phyloP scores from a whole-genome alignment of 2,113 vertebrate species.

The Pseudolaguvia tuberculata region DNA sequence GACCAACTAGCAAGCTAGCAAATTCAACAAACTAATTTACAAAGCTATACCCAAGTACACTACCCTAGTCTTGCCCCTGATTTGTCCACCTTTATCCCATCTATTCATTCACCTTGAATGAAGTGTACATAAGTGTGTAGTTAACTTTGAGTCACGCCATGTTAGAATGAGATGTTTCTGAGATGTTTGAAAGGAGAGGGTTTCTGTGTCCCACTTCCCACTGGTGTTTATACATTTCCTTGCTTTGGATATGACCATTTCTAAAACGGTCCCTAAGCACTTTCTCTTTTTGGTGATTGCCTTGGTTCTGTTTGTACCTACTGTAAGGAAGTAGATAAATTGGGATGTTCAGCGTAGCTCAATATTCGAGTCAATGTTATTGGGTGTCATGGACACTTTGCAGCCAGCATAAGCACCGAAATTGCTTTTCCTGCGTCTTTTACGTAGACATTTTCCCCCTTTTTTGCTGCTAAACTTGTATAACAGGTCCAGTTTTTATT shows the following conservation, averaged over 20 bases:
- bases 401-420: not conserved
- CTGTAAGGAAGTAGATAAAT: conserved; percentile 18
- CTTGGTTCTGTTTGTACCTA: conserved; percentile 35
- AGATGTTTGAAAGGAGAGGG: conserved; percentile 26
- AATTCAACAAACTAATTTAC: too few species aligned
- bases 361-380: conserved; percentile 3
- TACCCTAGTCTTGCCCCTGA: not conserved
- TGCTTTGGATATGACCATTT: conserved; percentile 43
- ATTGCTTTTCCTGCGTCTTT: not conserved
- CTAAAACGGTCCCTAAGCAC: conserved; percentile 30
- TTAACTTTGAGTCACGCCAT: conserved; percentile 6
- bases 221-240: conserved; percentile 29
- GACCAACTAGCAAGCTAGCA: too few species aligned
- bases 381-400: not conserved
- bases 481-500: conserved; percentile 12
- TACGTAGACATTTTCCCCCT: too few species aligned
- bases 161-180: not conserved
- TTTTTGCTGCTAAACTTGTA: conserved; percentile 12
- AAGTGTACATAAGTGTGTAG: conserved; percentile 17
- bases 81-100: conserved; percentile 12
- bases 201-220: conserved; percentile 32
- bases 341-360: not conserved
- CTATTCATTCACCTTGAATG: conserved; percentile 2
- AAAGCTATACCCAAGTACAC: too few species aligned
- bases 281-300: conserved; percentile 39